Base-by-base conservation (phyloP, 1,140 invertebrate genomes). In the Heliconius eleuchia region DNA sequence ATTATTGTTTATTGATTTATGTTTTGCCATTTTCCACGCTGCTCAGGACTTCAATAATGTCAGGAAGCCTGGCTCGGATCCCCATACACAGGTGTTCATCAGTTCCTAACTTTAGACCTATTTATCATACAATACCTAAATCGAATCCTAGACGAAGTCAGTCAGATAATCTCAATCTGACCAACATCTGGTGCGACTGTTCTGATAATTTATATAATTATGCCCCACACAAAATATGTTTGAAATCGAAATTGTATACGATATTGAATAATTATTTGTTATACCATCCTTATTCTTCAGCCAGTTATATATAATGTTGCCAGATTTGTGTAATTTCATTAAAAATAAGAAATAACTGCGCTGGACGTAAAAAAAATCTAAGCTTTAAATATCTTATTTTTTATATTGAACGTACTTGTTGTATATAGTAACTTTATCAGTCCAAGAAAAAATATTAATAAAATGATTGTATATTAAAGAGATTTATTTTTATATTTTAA, bases 31-130 rank as follows among this genome's bases (percentile, higher is more conserved):
- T 79, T 89, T 88, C 16, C 91, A 94, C 86, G 92, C 92, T 77
- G 87, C 88, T 37, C 89, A 95, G 94, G 88, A 93, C 87, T n/a
- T 94, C 94, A 27, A 91, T 94, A 79, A 94, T 94, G 89, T 92
- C 92, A 30, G 93, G 92, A 83, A 94, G 92, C 80, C 86, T 95
- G 80, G 91, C 94, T 30, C 81, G 93, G 84, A 93, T 95, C 86
- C 94, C 94, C 18, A 94, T 95, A 81, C 94, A 95, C 94, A 95
- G 94, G 94, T 95, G 91, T 87, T 84, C 84, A 74, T 82, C 86
- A 73, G 82, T 78, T 78, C 79, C 84, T 82, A 82, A 76, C 71
- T 66, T 87, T 79, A 84, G 77, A 77, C 73, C 76, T 82, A 80
- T 19, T 52, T 2, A 46, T 18, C 66, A 71, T 23, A 72, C 39